These are phyloP conservation scores for Torymus tubicola DNA, from an alignment of 2,888 invertebrate genomes.

Conservation along the genomic window DNA sequence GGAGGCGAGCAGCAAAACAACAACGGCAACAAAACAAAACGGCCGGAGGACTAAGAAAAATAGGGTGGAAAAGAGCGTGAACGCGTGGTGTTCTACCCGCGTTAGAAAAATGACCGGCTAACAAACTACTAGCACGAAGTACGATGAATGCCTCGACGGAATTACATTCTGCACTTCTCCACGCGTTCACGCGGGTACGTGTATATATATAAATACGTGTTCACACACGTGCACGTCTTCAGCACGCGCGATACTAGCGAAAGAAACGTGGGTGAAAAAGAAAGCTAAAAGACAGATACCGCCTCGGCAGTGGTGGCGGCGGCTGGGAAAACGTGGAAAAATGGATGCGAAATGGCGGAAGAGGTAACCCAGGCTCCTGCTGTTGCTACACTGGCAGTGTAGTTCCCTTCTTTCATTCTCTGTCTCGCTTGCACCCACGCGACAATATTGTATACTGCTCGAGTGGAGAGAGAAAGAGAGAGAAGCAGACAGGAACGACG, in stretches of 20 bases:
- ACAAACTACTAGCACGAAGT: conserved; percentile 64
- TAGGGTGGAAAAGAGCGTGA: conserved; percentile 29
- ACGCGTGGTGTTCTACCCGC: conserved; percentile 39
- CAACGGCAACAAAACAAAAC: neutral
- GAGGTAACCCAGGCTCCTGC: neutral
- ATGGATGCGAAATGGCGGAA: conserved; percentile 13
- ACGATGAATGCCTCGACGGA: conserved; percentile 62
- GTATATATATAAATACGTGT: neutral
- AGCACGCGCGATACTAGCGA: neutral
- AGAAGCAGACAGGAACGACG: neutral
- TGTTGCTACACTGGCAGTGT: too few species aligned
- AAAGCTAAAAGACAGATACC: neutral
- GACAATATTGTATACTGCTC: neutral
- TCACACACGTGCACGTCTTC: neutral
- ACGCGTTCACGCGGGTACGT: neutral
- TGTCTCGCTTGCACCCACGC: neutral
- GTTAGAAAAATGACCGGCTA: conserved; percentile 64
- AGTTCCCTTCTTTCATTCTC: too few species aligned
- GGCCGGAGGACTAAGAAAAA: conserved; percentile 28
- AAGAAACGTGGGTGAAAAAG: conserved; percentile 15
- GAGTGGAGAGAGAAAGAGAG: conserved; percentile 15
- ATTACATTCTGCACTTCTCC: conserved; percentile 57
- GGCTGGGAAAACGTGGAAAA: conserved; percentile 13
- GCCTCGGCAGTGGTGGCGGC: too few species aligned
- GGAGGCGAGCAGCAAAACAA: neutral